phyloP scores from a whole-genome alignment of 2,888 invertebrate genomes.

The Sarcophaga subvicina region DNA sequence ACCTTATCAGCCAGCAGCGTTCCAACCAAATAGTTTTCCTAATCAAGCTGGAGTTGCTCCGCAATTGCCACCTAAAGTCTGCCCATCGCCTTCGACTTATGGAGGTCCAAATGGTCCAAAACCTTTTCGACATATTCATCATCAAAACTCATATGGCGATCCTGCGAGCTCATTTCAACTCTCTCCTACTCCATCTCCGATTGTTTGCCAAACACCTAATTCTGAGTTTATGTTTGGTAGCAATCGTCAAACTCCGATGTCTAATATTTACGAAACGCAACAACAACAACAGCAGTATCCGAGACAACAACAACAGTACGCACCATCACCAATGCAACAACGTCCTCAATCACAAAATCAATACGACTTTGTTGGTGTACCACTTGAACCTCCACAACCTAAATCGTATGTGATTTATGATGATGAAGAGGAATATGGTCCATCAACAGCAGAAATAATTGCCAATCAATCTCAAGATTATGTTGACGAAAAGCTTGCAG shows the following conservation, averaged over 20 bases:
- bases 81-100: constrained; percentile 65
- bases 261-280: constrained; percentile 74
- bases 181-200: constrained; percentile 84
- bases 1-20: constrained; percentile 74
- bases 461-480: constrained; percentile 97
- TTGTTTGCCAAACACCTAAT: constrained; percentile 84
- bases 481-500: constrained; percentile 95
- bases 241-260: constrained; percentile 82
- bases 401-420: constrained; percentile 84
- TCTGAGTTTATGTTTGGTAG: constrained; percentile 85
- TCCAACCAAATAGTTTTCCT: constrained; percentile 71
- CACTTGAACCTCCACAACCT: constrained; percentile 88
- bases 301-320: constrained; percentile 73
- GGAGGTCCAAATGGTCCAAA: constrained; percentile 79
- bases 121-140: constrained; percentile 82
- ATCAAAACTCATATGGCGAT: constrained; percentile 78
- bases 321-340: constrained; percentile 77
- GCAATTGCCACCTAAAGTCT: constrained; percentile 68
- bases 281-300: constrained; percentile 80
- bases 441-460: constrained; percentile 95
- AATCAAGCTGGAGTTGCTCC: constrained; percentile 50
- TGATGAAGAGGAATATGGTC: constrained; percentile 89
- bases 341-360: constrained; percentile 80
- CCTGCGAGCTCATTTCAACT: constrained; percentile 81
- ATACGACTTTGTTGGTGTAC: constrained; percentile 85